Evolutionary conservation across 2,888 invertebrate species (phyloP), one percentile per base, ranked within the genome.

Genomic region (Lasioglossum pauxillum): DNA sequence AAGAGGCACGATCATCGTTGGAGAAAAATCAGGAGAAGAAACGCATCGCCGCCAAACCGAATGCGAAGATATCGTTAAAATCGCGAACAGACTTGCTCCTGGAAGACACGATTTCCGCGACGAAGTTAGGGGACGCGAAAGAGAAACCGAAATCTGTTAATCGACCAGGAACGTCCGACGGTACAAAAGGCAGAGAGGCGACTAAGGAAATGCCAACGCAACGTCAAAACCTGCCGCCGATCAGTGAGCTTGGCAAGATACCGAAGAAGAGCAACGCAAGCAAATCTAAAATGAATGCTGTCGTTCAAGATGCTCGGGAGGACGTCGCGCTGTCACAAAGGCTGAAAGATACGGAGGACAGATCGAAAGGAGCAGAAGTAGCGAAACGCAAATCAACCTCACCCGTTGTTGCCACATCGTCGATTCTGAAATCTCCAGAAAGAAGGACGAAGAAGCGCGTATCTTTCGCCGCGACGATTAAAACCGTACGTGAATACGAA

Each of bases 81-180:
- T 96, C 96, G 89, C 95, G 97, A 49, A 96, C 96, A 0, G 96
- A 96, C 64, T 96, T 96, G 91, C 94, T 97, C 5, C 88, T 92
- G 12, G 93, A 90, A 1, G 80, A 83, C 31, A 71, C 75, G 14
- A 76, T 67, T 1, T 31, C 41, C 46, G 49, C 77, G 2, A 46
- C 78, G 7, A 87, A 38, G 76, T 16, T 49, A 10, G 49, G 76
- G 5, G 69, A 81, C 35, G 49, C 27, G 0, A 2, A 41, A 41
- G n/a, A 88, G 12, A 73, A 67, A 16, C 2, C 60, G 16, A 83
- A 64, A 41, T 5, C 38, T 1, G 49, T 35, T 8, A 80, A 27
- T 80, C 23, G 23, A 1, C 2, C n/a, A 19, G 71, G 35, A 38
- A 38, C 38, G 14, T 41, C 5, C 0, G 23, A 80, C 23, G 5